Base-by-base conservation (phyloP, 2,888 invertebrate species). In the Cordilura impudica region DNA sequence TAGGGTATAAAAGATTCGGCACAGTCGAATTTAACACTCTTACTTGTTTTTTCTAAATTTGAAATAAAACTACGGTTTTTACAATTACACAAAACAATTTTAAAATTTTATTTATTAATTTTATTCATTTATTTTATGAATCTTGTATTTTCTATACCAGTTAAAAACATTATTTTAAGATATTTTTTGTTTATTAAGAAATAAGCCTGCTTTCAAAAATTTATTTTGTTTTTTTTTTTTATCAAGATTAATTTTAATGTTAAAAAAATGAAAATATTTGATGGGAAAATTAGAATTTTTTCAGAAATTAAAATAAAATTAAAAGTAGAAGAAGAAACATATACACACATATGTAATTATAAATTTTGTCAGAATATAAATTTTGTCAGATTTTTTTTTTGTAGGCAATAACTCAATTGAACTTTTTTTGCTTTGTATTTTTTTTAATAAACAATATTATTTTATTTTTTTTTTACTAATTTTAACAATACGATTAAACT, bases 51-150 rank as follows among this genome's bases (percentile, higher is more conserved):
- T 39, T 21, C 16, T 12, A 18, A 3, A n/a, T n/a, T 29, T 6
- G 16, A 77, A 83, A 81, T 81, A 83, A 85, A 85, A 83, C 82
- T 79, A 39, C 61, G 10, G 7, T 51, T 77, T 82, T 85, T 89
- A 89, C 89, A 89, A 89, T 89, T 89, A 89, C 90, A 89, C 90
- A 89, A 89, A 89, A 89, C 89, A 89, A 88, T 89, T 88, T 88
- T 89, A 88, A 89, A 89, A 88, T 88, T 87, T 88, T 86, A 88
- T 89, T 88, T 86, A 87, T 85, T 88, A 86, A 86, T 84, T 88
- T 85, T 84, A 63, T 81, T 78, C 61, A 77, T 75, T 56, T 75
- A 73, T 77, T 65, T 70, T 63, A 69, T 72, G 63, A 66, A 61
- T 72, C 60, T 72, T 78, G 29, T 78, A 35, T 72, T 53, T 23